Evolutionary conservation across 2,888 invertebrate genomes (phyloP).

Genomic region (Tinea trinotella): DNA sequence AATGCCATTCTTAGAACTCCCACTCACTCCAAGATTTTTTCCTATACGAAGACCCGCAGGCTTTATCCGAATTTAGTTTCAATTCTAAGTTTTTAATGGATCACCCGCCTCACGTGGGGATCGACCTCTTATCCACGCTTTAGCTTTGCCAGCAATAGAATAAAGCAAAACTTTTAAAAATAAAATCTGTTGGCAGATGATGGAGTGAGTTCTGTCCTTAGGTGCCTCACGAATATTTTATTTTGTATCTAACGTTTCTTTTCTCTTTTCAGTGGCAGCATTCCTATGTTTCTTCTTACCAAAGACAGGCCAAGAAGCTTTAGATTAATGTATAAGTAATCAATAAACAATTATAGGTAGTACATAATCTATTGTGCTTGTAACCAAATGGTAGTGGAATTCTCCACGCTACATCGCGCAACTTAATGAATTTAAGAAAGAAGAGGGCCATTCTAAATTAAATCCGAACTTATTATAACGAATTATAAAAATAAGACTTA

Average conservation of each 20-base stretch:
- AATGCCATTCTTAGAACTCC: too few species aligned
- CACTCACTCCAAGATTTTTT: too few species aligned
- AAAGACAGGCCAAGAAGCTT: conserved; percentile 80
- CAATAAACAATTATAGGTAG: conserved; percentile 6
- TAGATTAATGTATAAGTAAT: conserved; percentile 65
- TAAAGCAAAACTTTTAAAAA: too few species aligned
- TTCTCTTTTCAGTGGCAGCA: conserved; percentile 76
- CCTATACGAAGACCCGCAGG: too few species aligned
- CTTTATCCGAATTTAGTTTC: too few species aligned
- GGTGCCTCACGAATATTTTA: conserved; percentile 4
- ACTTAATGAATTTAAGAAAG: neutral
- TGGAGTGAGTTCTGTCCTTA: too few species aligned
- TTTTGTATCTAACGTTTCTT: conserved; percentile 18
- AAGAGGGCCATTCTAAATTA: neutral
- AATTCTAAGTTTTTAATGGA: too few species aligned
- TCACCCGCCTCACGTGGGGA: too few species aligned
- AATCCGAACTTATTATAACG: conserved; percentile 12
- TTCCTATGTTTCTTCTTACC: conserved; percentile 82
- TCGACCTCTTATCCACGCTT: too few species aligned
- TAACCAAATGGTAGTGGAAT: conserved; percentile 2
- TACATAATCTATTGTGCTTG: neutral
- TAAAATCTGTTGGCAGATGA: too few species aligned
- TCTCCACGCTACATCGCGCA: neutral
- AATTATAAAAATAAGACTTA: conserved; percentile 9
- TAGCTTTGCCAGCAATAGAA: too few species aligned